Conservation (phyloP, 2,888 invertebrate species). For the Chloroclystis v-ata region DNA sequence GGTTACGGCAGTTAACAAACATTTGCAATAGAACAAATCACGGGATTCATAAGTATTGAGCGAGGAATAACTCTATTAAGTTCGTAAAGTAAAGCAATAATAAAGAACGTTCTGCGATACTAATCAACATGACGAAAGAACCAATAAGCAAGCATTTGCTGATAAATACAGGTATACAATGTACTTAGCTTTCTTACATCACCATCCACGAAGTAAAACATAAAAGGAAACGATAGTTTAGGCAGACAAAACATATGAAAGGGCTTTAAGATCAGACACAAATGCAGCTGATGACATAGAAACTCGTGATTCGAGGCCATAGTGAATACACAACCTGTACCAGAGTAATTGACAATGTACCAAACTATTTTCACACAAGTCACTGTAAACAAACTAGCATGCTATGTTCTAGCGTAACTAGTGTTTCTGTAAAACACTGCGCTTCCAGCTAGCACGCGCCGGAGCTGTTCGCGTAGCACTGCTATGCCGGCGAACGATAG, state of each 20-base stretch:
- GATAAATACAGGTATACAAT: background rate
- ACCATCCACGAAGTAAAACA: conserved; percentile 4
- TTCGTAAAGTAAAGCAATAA: background rate
- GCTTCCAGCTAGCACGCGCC: conserved; percentile 64
- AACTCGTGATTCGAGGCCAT: conserved; percentile 7
- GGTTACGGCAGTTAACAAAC: no score
- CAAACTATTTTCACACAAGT: conserved; percentile 57
- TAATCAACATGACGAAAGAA: background rate
- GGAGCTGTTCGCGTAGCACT: conserved; percentile 68
- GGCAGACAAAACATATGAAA: conserved; percentile 34
- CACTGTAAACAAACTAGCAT: conserved; percentile 63
- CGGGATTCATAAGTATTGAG: no score
- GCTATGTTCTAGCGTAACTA: conserved; percentile 49
- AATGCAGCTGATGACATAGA: conserved; percentile 25
- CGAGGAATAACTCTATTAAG: no score
- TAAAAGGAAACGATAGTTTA: conserved; percentile 28
- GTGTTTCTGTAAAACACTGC: conserved; percentile 38
- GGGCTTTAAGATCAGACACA: conserved; percentile 35
- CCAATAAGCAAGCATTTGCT: conserved; percentile 4
- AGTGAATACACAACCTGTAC: conserved; percentile 11
- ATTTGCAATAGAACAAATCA: no score
- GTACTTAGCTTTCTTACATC: conserved; percentile 7
- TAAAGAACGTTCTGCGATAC: background rate
- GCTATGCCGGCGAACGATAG: conserved; percentile 70
- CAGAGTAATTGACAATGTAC: conserved; percentile 46